Evolutionary conservation across 2,797 vertebrate genomes (phyloP), one percentile per base, ranked within the genome.

Genomic region (Urocyon cinereoargenteus): DNA sequence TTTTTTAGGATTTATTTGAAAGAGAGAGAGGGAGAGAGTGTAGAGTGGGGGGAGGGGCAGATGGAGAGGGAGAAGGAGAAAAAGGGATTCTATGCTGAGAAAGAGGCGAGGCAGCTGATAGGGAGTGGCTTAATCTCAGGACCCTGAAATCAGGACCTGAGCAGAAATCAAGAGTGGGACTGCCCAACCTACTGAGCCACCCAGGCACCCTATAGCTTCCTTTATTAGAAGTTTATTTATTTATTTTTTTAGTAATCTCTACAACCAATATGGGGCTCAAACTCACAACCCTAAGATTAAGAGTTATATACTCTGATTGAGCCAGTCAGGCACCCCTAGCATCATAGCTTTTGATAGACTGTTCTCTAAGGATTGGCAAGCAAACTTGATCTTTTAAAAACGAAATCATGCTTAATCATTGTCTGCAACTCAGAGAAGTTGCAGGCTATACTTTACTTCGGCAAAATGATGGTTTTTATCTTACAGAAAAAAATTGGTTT

Each of bases 401-500:
- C 19, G 55, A 81, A 87, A 61, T 53, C 16, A 8, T 93, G 24
- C 24, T 61, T 81, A 70, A 61, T 36, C 53, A 9, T 53, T 72
- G 53, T 34, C 34, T 57, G 73, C 57, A 57, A 70, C 55, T 49
- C 34, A 22, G 51, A 79, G 36, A 34, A 68, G 22, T 40, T 68
- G 5, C 12, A 49, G 73, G 7, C 28, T 86, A 28, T 55, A 21
- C 28, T n/a, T 86, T 57, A 86, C 28, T 49, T 70, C 13, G 31
- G 40, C 53, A 78, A 40, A 8, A 62, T 28, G 18, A 62, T 93
- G 57, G 49, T 28, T 86, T 78, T 90, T 49, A 55, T 83, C 28
- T 82, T 82, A 72, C 40, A 81, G 62, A 93, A 87, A 81, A 87
- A 93, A 61, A 72, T 51, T 87, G 53, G 6, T 78, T 93, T 93